phyloP scores from a whole-genome alignment of 1,140 invertebrate species.

The Rhizoglyphus robini region DNA sequence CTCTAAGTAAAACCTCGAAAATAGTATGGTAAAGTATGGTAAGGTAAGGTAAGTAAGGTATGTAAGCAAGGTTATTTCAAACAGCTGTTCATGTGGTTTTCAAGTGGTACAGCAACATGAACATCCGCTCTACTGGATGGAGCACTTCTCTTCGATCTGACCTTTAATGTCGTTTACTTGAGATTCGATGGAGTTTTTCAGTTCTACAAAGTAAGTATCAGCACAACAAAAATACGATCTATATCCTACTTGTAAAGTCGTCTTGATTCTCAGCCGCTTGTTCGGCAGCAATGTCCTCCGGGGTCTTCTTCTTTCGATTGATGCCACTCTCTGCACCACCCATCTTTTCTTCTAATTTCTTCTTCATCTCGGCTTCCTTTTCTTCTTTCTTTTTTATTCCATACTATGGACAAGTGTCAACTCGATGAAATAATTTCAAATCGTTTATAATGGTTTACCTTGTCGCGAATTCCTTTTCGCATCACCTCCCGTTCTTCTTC shows the following conservation, averaged over 20 bases:
- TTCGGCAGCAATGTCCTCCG: constrained; percentile 85
- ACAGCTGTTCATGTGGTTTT: no score
- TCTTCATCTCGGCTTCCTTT: constrained; percentile 45
- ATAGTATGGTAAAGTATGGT: background rate
- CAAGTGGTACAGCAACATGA: constrained; percentile 14
- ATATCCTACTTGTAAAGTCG: constrained; percentile 81
- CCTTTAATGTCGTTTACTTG: constrained; percentile 85
- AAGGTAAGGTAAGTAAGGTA: background rate
- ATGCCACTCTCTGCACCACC: constrained; percentile 54
- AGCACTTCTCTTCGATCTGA: constrained; percentile 76
- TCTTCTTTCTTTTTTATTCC: constrained; percentile 95
- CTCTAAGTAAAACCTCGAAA: background rate
- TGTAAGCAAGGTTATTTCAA: no score
- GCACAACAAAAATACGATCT: background rate
- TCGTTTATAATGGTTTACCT: constrained; percentile 32
- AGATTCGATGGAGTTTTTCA: constrained; percentile 86
- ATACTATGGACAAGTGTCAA: constrained; percentile 55
- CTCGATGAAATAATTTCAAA: no score
- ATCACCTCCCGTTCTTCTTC: constrained; percentile 41
- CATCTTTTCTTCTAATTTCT: constrained; percentile 25
- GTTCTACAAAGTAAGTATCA: constrained; percentile 56
- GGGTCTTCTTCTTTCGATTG: constrained; percentile 88
- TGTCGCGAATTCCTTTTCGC: constrained; percentile 41
- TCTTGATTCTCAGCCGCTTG: constrained; percentile 85
- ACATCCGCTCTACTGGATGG: constrained; percentile 26